Percentiles rank a stretch among this genome's conserved stretches.
These are phyloP conservation scores for Bathynomus jamesi DNA, from an alignment of 1,140 invertebrate genomes.

Conservation along the genomic window DNA sequence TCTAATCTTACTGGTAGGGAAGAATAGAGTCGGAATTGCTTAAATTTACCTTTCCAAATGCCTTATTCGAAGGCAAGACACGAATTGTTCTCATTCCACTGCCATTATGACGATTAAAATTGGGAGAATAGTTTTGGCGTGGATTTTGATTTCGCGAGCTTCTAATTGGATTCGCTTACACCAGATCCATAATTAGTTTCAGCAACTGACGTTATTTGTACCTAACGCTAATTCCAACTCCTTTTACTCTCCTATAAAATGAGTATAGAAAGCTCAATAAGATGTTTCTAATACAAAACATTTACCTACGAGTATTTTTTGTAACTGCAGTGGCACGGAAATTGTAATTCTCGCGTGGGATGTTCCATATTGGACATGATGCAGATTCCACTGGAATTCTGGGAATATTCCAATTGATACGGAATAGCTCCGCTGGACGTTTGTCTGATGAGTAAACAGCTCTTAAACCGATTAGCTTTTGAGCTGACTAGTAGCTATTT, in stretches of 20 bases:
- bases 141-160: not conserved
- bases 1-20: not conserved
- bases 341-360: not conserved
- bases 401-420: too few species aligned
- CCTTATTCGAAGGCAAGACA: not conserved
- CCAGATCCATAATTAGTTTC: not conserved
- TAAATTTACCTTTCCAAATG: not conserved
- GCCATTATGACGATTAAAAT: not conserved
- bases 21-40: not conserved
- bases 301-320: not conserved
- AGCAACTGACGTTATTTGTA: not conserved
- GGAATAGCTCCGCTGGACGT: too few species aligned
- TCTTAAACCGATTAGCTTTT: not conserved
- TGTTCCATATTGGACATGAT: not conserved
- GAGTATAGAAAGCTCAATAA: not conserved
- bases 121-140: not conserved
- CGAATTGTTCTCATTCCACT: not conserved
- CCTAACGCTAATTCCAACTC: not conserved
- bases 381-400: not conserved
- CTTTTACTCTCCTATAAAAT: not conserved
- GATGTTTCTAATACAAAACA: too few species aligned
- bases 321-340: not conserved
- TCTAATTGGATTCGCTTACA: not conserved
- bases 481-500: not conserved
- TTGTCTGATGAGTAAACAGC: too few species aligned